Evolutionary conservation across 2,113 vertebrate species (phyloP), one percentile per base, ranked within the genome.

Genomic region (Micromys minutus): DNA sequence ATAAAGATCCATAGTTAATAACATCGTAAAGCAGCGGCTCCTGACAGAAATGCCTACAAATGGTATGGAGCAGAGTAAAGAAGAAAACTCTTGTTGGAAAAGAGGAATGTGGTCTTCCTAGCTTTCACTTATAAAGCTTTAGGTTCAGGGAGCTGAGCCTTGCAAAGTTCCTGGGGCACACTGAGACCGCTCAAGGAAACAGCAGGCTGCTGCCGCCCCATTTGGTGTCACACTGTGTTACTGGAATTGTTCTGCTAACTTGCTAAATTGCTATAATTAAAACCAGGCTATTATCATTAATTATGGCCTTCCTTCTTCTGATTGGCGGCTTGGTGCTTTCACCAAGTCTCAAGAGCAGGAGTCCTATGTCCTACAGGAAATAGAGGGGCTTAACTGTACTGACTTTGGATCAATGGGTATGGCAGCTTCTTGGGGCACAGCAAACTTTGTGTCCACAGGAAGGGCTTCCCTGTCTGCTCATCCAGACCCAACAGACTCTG

Each of bases 221-320:
- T 67, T 94, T 93, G 89, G 39, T 50, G 87, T 63, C 22, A 65
- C 94, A 86, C 92, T 95, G 72, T 87, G 91, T 93, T 91, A 94
- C 96, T 97, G 88, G 95, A 91, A 97, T 97, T 98, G 96, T 97
- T 98, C 96, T 97, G 97, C 90, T 98, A 97, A 98, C 97, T 97
- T 97, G 96, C 95, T 98, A 97, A 98, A 97, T 96, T 90, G 77
- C 96, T 97, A 97, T 97, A 96, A 98, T 97, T 97, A 97, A 96
- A 97, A 95, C 92, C 88, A 36, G 61, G 96, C 96, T 96, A 97
- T 98, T 97, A 97, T 97, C 95, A 97, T 96, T 96, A 93, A 98
- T 98, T 97, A 97, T 89, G 95, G 96, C 97, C 93, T 93, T 97
- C 79, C 36, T 39, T 96, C 85, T 96, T 96, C 77, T 84, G 97